phyloP scores from a whole-genome alignment of 2,113 vertebrate species.

The Seriola dumerili region DNA sequence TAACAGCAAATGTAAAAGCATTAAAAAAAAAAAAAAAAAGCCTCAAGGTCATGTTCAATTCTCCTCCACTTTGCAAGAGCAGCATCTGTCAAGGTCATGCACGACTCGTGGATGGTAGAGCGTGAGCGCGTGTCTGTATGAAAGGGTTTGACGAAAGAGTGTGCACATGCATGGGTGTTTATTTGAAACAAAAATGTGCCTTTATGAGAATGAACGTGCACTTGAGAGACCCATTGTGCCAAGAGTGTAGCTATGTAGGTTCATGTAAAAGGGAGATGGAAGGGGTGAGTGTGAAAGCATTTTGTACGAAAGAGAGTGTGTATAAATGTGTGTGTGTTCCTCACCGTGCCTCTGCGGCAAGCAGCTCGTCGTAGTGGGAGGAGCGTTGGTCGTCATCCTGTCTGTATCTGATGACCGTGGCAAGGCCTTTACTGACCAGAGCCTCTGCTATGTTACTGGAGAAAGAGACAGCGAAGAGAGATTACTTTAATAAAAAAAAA shows the following conservation, averaged over 20 bases:
- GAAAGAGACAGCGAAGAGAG: background rate
- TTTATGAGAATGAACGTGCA: constrained; percentile 1
- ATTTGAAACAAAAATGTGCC: background rate
- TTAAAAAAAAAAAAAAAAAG: background rate
- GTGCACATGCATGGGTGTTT: background rate
- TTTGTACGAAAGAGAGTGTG: constrained; percentile 4
- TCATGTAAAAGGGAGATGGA: constrained; percentile 3
- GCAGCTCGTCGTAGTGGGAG: constrained; percentile 95
- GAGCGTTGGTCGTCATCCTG: constrained; percentile 97
- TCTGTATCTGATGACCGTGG: constrained; percentile 95
- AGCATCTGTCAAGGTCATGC: constrained; percentile 55
- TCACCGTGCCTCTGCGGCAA: constrained; percentile 95
- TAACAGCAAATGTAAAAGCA: constrained; percentile 18
- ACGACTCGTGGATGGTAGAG: background rate
- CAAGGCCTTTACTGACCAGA: constrained; percentile 96
- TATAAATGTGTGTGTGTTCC: constrained; percentile 36
- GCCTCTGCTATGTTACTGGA: constrained; percentile 97
- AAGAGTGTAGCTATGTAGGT: background rate
- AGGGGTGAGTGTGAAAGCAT: background rate
- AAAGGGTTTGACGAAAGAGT: background rate
- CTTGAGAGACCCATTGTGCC: background rate
- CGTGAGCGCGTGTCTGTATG: background rate
- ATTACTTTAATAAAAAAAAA: constrained; percentile 18
- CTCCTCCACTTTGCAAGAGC: constrained; percentile 25
- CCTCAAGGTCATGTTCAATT: constrained; percentile 57